Percentiles rank a stretch among this genome's conserved stretches.
phyloP scores from a whole-genome alignment of 2,888 invertebrate species.

The Toxonevra muliebris region DNA sequence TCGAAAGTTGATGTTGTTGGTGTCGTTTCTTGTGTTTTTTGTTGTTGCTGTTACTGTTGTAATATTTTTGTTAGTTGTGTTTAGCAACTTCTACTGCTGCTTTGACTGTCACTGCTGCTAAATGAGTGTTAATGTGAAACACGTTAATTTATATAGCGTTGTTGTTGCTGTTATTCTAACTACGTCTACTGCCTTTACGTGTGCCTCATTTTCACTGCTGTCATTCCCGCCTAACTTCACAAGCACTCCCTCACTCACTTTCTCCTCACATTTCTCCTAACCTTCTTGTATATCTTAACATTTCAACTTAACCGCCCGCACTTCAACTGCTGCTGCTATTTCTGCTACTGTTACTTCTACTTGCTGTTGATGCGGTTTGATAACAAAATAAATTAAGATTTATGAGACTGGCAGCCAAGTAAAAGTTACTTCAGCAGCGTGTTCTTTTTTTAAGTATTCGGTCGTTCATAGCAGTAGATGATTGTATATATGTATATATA shows the following conservation, averaged over 20 bases:
- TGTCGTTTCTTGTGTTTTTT: conserved; percentile 39
- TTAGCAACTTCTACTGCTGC: conserved; percentile 19
- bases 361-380: neutral
- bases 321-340: neutral
- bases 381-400: conserved; percentile 21
- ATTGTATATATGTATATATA: neutral
- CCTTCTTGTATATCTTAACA: neutral
- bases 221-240: neutral
- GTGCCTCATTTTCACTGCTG: neutral
- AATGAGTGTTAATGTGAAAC: conserved; percentile 43
- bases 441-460: too few species aligned
- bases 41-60: conserved; percentile 32
- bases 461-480: too few species aligned
- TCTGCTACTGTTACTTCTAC: too few species aligned
- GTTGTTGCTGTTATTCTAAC: neutral
- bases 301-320: neutral
- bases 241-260: neutral
- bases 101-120: conserved; percentile 33
- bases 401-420: neutral
- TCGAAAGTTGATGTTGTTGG: conserved; percentile 32
- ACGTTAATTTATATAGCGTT: conserved; percentile 40
- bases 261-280: neutral
- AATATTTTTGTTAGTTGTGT: conserved; percentile 3
- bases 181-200: neutral
- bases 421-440: too few species aligned